Base-by-base conservation (phyloP, 2,797 vertebrate genomes). In the Callimico goeldii region DNA sequence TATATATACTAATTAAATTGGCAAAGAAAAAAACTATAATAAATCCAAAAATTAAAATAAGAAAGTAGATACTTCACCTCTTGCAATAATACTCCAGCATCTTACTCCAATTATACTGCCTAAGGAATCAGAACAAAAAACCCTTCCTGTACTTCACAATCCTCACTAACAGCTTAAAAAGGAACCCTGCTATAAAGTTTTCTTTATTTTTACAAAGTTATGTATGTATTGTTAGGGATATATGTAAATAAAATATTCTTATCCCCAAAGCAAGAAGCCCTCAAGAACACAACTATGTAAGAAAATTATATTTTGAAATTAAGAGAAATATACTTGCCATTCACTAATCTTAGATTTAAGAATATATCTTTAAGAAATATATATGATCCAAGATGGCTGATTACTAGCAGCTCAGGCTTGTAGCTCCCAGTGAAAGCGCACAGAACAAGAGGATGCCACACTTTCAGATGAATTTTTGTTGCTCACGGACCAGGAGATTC, bases 41-140 rank as follows among this genome's bases (percentile, higher is more conserved):
- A 95, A 72, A 92, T n/a, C 36, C 84, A 82, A 86, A 94, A 39
- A 67, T 88, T 95, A 96, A 97, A 93, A 94, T 7, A 96, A 96
- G 43, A 43, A 82, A 86, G 43, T 82, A 89, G 28, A 87, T 73
- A 90, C 4, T 41, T n/a, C 90, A 4, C 50, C 46, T 95, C 77
- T 94, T 88, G 33, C 9, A 92, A 88, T 73, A 96, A 92, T 4
- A 82, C 33, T 7, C 46, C 20, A 75, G 7, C 94, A 88, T 88
- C 26, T 92, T 79, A 91, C 10, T 88, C 46, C 61, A 90, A 86
- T 58, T 93, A 80, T 89, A 92, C 1, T 64, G 15, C 24, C 79
- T 75, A 85, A 94, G 57, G 33, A 14, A 83, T 11, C 30, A 95
- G 89, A 91, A 93, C 10, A 83, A 95, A 95, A 85, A 95, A 52